These are phyloP conservation scores for Champsocephalus gunnari DNA, from an alignment of 2,797 vertebrate species.

Conservation along the genomic window DNA sequence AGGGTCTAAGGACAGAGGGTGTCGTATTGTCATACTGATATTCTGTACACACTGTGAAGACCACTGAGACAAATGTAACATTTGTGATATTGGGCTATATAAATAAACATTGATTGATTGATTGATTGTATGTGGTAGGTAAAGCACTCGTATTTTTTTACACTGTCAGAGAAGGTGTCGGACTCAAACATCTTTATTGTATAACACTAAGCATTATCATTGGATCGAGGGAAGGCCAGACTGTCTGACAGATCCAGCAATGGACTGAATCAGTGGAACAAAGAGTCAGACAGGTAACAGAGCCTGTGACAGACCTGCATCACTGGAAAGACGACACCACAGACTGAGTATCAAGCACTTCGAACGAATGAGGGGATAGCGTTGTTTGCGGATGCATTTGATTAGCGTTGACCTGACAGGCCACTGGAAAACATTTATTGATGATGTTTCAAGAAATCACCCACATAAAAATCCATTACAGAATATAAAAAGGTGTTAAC, in stretches of 20 bases:
- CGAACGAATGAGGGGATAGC: slow-evolving; percentile 32
- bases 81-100: no score
- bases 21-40: no score
- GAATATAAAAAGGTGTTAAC: neutral
- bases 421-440: slow-evolving; percentile 1
- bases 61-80: no score
- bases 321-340: slow-evolving; percentile 56
- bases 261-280: slow-evolving; percentile 47
- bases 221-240: slow-evolving; percentile 40
- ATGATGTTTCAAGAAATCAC: slow-evolving; percentile 1
- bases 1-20: no score
- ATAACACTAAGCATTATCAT: slow-evolving; percentile 23
- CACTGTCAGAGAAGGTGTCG: slow-evolving; percentile 18
- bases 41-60: no score
- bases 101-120: no score
- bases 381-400: slow-evolving; percentile 36
- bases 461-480: neutral
- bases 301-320: slow-evolving; percentile 56
- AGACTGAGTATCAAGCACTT: slow-evolving; percentile 43
- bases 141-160: neutral
- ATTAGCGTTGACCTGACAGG: slow-evolving; percentile 35
- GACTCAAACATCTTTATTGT: neutral
- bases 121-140: no score
- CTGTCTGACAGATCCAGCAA: slow-evolving; percentile 31
- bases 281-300: slow-evolving; percentile 53